A percentile compares a stretch with the other conserved stretches of the same genome.
These are phyloP conservation scores for Pterocles orientalis DNA, from an alignment of 2,113 vertebrate genomes.

Conservation along the genomic window DNA sequence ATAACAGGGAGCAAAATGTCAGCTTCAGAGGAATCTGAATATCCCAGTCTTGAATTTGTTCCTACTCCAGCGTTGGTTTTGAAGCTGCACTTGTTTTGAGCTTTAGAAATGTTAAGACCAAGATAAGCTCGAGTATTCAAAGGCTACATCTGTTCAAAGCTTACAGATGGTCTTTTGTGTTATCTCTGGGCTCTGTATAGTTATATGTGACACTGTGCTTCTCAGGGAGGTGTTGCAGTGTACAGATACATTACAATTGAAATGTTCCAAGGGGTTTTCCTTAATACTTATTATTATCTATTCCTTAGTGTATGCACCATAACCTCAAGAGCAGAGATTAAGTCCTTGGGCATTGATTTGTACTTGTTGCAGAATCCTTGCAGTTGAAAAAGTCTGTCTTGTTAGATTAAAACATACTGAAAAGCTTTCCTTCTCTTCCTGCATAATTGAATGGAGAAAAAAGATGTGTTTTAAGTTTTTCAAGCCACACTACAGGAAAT, in stretches of 20 bases:
- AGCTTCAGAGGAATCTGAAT: neutral
- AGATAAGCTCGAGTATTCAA: slow-evolving; percentile 65
- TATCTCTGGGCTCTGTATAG: slow-evolving; percentile 60
- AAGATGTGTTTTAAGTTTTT: neutral
- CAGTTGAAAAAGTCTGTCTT: neutral
- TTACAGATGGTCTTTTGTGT: slow-evolving; percentile 76
- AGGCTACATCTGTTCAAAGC: slow-evolving; percentile 65
- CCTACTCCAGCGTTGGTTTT: neutral
- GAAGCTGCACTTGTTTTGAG: slow-evolving; percentile 27
- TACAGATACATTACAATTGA: slow-evolving; percentile 61
- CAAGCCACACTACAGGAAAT: neutral
- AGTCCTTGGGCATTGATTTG: neutral
- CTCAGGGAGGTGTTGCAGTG: slow-evolving; percentile 51
- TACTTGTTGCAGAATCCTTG: neutral
- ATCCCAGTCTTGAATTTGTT: neutral
- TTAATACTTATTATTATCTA: slow-evolving; percentile 46
- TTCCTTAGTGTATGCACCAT: neutral
- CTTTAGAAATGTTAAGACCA: slow-evolving; percentile 49
- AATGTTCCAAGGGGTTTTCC: slow-evolving; percentile 36
- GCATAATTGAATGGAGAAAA: neutral
- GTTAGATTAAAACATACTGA: neutral
- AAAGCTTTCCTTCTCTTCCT: neutral
- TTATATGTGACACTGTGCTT: slow-evolving; percentile 60
- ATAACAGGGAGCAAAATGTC: neutral
- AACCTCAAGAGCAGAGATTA: slow-evolving; percentile 38